A percentile compares a stretch with the other conserved stretches of the same genome.
Evolutionary conservation across 2,888 invertebrate genomes (phyloP).

Genomic region (Gnatocerus cornutus): DNA sequence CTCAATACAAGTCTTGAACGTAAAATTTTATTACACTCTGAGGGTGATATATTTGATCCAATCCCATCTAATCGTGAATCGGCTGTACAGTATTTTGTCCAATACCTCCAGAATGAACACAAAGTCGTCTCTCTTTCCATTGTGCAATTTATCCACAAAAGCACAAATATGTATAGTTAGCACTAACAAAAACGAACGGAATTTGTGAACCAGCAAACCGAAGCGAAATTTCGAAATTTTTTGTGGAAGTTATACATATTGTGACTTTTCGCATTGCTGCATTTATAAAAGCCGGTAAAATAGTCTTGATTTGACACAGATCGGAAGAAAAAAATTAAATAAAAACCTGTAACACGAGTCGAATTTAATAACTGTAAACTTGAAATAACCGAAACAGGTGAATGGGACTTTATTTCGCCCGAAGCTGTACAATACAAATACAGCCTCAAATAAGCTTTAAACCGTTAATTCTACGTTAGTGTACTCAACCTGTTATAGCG

Average conservation of each 20-base stretch:
- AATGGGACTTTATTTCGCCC: conserved; percentile 23
- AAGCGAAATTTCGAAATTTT: too few species aligned
- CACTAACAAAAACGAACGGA: too few species aligned
- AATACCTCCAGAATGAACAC: too few species aligned
- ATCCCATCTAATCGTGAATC: conserved; percentile 6
- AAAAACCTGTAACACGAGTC: conserved; percentile 9
- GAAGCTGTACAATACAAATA: conserved; percentile 14
- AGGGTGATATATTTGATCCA: conserved; percentile 20
- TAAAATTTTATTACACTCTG: conserved; percentile 21
- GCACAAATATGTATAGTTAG: too few species aligned
- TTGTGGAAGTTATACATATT: too few species aligned
- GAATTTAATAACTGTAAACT: conserved; percentile 35
- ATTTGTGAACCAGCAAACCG: too few species aligned
- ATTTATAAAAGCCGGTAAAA: too few species aligned
- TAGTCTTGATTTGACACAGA: not conserved
- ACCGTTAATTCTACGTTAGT: conserved; percentile 16
- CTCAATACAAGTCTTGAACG: conserved; percentile 22
- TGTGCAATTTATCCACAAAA: too few species aligned
- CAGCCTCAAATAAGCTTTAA: conserved; percentile 8
- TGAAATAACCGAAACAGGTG: conserved; percentile 33
- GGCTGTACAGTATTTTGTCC: too few species aligned
- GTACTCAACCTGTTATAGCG: conserved; percentile 6
- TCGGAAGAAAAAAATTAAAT: not conserved
- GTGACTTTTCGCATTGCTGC: too few species aligned
- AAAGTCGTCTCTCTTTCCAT: too few species aligned